A percentile compares a stretch with the other conserved stretches of the same genome.
Conservation (phyloP, 2,888 invertebrate species). For the Gastracanthus pulcherrimus region DNA sequence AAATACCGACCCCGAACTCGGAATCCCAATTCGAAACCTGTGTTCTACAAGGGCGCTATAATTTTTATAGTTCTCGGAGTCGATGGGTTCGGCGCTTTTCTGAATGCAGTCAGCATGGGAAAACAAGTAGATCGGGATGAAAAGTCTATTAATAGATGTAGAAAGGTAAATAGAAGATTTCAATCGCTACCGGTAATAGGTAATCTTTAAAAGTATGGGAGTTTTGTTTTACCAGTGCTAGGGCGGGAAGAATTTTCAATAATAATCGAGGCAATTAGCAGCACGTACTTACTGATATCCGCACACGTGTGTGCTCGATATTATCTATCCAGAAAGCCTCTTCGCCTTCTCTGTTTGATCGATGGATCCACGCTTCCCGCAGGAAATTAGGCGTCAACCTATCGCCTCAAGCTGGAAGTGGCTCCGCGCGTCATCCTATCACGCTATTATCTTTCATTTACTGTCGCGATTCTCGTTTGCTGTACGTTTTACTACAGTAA, state of each 20-base stretch:
- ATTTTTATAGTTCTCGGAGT: constrained; percentile 38
- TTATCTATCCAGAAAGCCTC: constrained; percentile 5
- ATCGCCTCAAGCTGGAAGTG: constrained; percentile 69
- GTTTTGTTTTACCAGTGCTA: background rate
- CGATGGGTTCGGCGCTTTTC: background rate
- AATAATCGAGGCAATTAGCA: background rate
- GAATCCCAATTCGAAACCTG: constrained; percentile 20
- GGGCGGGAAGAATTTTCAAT: background rate
- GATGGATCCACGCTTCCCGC: constrained; percentile 74
- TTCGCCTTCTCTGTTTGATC: constrained; percentile 72
- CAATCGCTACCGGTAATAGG: too few species aligned
- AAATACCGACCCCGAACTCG: constrained; percentile 60
- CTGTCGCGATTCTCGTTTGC: constrained; percentile 40
- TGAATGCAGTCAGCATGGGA: background rate
- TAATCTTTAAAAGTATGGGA: too few species aligned
- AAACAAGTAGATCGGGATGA: background rate
- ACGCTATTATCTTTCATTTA: constrained; percentile 74
- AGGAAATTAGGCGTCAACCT: constrained; percentile 78
- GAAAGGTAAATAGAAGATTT: too few species aligned
- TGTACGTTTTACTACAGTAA: background rate
- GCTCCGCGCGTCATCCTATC: constrained; percentile 71
- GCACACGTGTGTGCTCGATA: background rate
- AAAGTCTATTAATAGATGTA: background rate
- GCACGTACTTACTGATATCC: too few species aligned
- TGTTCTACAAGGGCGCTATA: background rate